Base-by-base conservation (phyloP, 1,140 invertebrate genomes). In the Drosophila oshimai region DNA sequence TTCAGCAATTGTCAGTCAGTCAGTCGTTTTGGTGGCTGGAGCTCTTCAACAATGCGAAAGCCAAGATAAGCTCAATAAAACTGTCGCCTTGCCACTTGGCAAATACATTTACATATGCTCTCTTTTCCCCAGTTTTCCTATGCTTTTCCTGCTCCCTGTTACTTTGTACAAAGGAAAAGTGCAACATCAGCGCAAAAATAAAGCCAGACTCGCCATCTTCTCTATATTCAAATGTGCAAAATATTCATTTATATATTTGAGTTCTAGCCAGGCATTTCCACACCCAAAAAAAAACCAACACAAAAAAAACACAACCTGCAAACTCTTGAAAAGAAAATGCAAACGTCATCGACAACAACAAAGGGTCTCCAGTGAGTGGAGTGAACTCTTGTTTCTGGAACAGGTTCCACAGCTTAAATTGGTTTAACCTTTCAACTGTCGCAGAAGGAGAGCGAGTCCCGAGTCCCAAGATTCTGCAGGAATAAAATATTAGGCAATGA, bases 11-110 rank as follows among this genome's bases (percentile, higher is more conserved):
- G 75, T 69, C 69, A 61, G 55, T 47, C 54, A 42, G 58, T 64
- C 61, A 64, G 41, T 33, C 6, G 28, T 26, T 54, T 33, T 22
- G 36, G 29, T 36, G 41, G 24, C 33, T 18, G 10, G 15, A 39
- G 39, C 58, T 18, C 58, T 65, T 62, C 24, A 50, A 44, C 67
- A 71, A 42, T 37, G 44, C 20, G 12, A 65, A 65, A 76, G 72
- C 79, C 60, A 61, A 80, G 80, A 86, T 84, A 84, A 84, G 80
- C 80, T 86, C 75, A 84, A 84, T 84, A 84, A 80, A 84, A 84
- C 60, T 84, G 80, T 84, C 80, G 80, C 80, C 75, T 72, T 86
- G 80, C 64, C 80, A 86, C 80, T 84, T 86, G 71, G 55, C 80
- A 74, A 75, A 74, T 61, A 65, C 70, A 86, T 84, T 86, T 84